Base-by-base conservation (phyloP, 2,113 vertebrate species). In the Tetraodon nigroviridis region DNA sequence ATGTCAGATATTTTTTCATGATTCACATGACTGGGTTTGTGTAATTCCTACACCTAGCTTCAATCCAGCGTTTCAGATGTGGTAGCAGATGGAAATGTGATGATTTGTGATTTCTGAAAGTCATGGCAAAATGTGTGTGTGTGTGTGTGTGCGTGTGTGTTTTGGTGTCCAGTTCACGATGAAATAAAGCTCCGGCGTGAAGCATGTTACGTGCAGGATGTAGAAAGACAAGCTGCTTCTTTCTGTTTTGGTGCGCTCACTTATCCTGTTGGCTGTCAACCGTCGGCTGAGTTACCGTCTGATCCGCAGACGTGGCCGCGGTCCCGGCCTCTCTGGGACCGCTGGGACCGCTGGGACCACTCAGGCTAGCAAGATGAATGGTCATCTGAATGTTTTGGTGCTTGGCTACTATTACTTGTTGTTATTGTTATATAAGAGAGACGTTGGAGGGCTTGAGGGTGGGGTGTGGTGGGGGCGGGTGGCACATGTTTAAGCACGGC, bases 181-280 rank as follows among this genome's bases (percentile, higher is more conserved):
- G 45, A 82, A 88, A 82, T 84, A 88, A 88, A 85, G 63, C 51
- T 54, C 44, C 64, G 71, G 48, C 58, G 80, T 69, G 11, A 66
- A 73, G 58, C 46, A 40, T 51, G 16, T 57, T 69, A 3, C n/a
- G 47, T 50, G 57, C 19, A 12, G 29, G 22, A 14, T 62, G 41
- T 61, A 64, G 59, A 48, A 56, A 12, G 21, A 17, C n/a, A n/a
- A 46, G 50, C 15, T 32, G 13, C 44, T 49, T 6, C n/a, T 17
- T 21, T 44, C 55, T 37, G 24, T 41, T 45, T 67, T 70, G 45
- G 15, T 44, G 6, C 13, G 21, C 54, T 58, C 67, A 73, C 4
- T 17, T 78, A 58, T 60, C 61, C 50, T 8, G 21, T 46, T 50
- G 13, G 18, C 32, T 51, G 47, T 14, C 51, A 1, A 19, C 53